Evolutionary conservation across 2,113 vertebrate species (phyloP), one percentile per base, ranked within the genome.

Genomic region (Sigmodon hispidus): DNA sequence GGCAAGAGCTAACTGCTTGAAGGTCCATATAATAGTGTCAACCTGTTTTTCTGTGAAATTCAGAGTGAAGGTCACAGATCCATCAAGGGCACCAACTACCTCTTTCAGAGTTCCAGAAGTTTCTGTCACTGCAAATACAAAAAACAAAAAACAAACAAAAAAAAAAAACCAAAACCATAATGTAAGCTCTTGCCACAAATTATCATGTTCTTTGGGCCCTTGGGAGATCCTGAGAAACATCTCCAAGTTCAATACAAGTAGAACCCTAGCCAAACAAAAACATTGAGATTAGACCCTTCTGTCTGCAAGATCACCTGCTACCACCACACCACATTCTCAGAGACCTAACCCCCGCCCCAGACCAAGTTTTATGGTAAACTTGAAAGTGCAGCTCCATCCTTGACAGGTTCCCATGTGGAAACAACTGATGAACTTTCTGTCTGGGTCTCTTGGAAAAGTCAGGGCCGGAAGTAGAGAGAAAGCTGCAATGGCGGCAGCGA

Each of bases 1-100:
- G 48, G 65, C 43, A 2, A 98, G 22, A 89, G 29, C 2, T n/a
- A 16, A 65, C 36, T 48, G 63, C 10, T 95, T 87, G 91, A 97
- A 97, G 16, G 1, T 24, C 97, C 97, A 98, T 61, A 88, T 10
- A 70, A 98, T 63, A 67, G 16, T 90, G n/a, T 95, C 72, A 52
- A 86, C 10, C 1, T 50, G 59, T 43, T 65, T 5, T 73, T 7
- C 6, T 26, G 76, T 73, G 81, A 24, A 5, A 7, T 50, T 69
- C 81, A 97, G 36, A 90, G 95, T 57, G 85, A 97, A 96, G n/a
- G 50, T 98, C 88, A 97, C 97, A 59, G 96, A 93, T 34, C 94
- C 97, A 45, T 61, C 97, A 22, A 96, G 0, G 19, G 83, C 77
- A 50, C 97, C 90, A 34, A 76, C 29, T 19, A 96, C 76, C 9